These are phyloP conservation scores for Characodon lateralis DNA, from an alignment of 2,797 vertebrate genomes.

Conservation along the genomic window DNA sequence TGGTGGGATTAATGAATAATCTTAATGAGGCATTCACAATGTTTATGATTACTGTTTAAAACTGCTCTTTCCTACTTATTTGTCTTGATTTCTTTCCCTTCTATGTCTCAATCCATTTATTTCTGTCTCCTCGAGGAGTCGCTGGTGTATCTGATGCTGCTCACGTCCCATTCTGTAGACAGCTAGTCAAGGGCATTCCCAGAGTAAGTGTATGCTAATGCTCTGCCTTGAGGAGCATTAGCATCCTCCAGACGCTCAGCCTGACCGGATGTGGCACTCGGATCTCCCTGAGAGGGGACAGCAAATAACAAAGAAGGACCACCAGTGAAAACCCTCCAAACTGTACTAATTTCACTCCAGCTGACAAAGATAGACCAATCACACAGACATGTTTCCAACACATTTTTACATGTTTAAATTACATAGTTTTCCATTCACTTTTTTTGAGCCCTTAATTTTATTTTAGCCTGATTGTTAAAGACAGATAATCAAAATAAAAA, in stretches of 20 bases:
- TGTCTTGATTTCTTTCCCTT: neutral
- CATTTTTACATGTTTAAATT: constrained; percentile 9
- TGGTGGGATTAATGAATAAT: constrained; percentile 35
- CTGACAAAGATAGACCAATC: constrained; percentile 3
- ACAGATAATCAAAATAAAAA: neutral
- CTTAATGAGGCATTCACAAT: constrained; percentile 40
- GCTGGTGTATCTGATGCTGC: constrained; percentile 57
- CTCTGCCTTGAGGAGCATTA: constrained; percentile 54
- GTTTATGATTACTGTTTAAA: constrained; percentile 29
- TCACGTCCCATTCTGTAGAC: constrained; percentile 75
- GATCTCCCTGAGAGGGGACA: constrained; percentile 55
- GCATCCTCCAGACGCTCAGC: constrained; percentile 31
- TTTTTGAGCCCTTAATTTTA: too few species aligned
- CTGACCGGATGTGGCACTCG: constrained; percentile 59
- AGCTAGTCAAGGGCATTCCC: constrained; percentile 85
- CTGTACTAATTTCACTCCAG: constrained; percentile 5
- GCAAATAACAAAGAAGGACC: constrained; percentile 45
- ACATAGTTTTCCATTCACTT: neutral
- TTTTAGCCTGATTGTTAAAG: too few species aligned
- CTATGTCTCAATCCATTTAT: constrained; percentile 14
- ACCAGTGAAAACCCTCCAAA: constrained; percentile 14
- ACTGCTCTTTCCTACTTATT: constrained; percentile 7
- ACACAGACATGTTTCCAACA: neutral
- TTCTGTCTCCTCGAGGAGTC: constrained; percentile 9
- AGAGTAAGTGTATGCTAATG: constrained; percentile 83